Base-by-base conservation (phyloP, 1,140 invertebrate genomes). In the Drosophila obscura region DNA sequence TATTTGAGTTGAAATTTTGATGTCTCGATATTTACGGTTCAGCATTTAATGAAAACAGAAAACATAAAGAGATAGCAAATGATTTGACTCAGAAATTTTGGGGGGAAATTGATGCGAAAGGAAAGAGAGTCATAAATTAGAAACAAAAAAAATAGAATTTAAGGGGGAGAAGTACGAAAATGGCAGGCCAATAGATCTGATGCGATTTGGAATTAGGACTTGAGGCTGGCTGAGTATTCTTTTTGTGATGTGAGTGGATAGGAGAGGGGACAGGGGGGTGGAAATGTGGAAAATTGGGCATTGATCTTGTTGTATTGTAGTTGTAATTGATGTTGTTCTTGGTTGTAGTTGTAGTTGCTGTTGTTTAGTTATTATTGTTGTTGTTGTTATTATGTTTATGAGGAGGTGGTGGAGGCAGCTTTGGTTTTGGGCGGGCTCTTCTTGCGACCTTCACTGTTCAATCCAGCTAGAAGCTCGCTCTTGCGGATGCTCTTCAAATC, bases 401-500 rank as follows among this genome's bases (percentile, higher is more conserved):
- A 91, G 71, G 91, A 83, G 56, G 91, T 84, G 80, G 89, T 85
- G 68, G 91, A 81, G 60, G 92, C 89, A 73, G 92, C 92, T 85
- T 91, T 91, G 90, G 89, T 75, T 90, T 90, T 91, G 63, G 74
- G 55, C 81, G 81, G 63, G 66, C 64, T 77, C 87, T 91, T 91
- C 73, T 91, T 90, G 80, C 89, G 91, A 77, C 93, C 94, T 84
- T 94, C 94, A 92, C 93, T 94, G 87, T 95, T 94, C 83, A 96
- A 94, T 77, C 96, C 97, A 80, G 96, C 93, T 88, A 96, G 94
- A 73, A 97, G 94, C 92, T 97, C 96, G 93, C 96, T 96, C 94
- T 98, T 98, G 93, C 96, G 95, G 94, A 98, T 97, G 93, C 95
- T 95, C 94, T 98, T 98, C 93, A 98, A 93, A 93, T 98, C 97